Base-by-base conservation (phyloP, 1,140 invertebrate genomes). In the Lerema accius region DNA sequence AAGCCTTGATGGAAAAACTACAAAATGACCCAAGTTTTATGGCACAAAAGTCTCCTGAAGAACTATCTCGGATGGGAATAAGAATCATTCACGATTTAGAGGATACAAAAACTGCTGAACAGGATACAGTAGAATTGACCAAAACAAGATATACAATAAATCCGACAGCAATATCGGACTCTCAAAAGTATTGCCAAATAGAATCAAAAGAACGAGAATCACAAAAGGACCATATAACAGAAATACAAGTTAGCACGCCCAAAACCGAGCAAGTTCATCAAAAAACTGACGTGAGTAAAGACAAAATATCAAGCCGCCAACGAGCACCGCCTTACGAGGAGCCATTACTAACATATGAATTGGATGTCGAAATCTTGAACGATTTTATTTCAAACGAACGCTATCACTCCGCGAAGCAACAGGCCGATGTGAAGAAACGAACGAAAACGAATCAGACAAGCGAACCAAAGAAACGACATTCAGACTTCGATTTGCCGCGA, bases 321-420 rank as follows among this genome's bases (percentile, higher is more conserved):
- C 71, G 88, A 78, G 69, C 69, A 3, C 78, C 84, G 4, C 53
- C 81, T 6, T 78, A 76, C 60, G 69, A 82, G 72, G 86, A 91
- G 60, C 86, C 86, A 3, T 68, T 77, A 4, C 59, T 88, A 59
- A 73, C 80, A 1, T 91, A 87, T 68, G 90, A 91, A 72, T 59
- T 91, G 13, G 90, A 91, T 63, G 73, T 85, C 4, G 89, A 89
- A 59, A 60, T 91, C 42, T 69, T 92, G 19, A 83, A 87, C 68
- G 88, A 91, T 58, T 91, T 92, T 37, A 89, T 92, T 15, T 73
- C 74, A 63, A 91, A 91, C 73, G 90, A 92, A 75, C 74, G 86
- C 43, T 80, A 84, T 48, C 84, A 86, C 59, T 86, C 89, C 4
- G 85, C 84, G 3, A 87, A 83, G 65, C 89, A 92, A 37, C 76